Base-by-base conservation (phyloP, 2,888 invertebrate genomes). In the Chrysodeixis includens region DNA sequence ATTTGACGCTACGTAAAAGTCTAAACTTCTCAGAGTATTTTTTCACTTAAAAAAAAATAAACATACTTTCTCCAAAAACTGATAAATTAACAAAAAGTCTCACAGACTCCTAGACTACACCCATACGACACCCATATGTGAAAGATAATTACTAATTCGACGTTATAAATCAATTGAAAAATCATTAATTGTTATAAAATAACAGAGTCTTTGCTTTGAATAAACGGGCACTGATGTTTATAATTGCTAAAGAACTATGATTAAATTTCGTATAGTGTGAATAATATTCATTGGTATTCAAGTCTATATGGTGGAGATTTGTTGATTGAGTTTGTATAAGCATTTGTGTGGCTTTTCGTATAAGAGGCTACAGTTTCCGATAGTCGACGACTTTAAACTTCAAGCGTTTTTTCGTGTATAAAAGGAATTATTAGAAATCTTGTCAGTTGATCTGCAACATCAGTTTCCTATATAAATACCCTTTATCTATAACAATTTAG, bases 161-260 rank as follows among this genome's bases (percentile, higher is more conserved):
- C 8, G 72, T 72, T 69, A 78, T 86, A 83, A 84, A 86, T 86
- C 84, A 84, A 75, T 78, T 79, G 62, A 66, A 68, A 78, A 78
- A 71, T 79, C 77, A 79, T 84, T 84, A 83, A 83, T 81, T 79
- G 74, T 76, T 73, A 72, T 62, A 75, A 78, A 78, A 71, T 79
- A 80, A 79, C 76, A 79, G 57, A 77, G 78, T 71, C 68, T 72
- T 79, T 69, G 70, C 66, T 71, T 76, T 62, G 56, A 59, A 71
- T 82, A 82, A 82, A 78, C 68, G 76, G 81, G 76, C 74, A 70
- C 64, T 56, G 67, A 74, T 62, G 40, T 66, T 58, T 51, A 55
- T 74, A 79, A 79, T 79, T 74, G 79, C 68, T 75, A 7, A 2
- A 32, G 26, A 56, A 51, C 54, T 82, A 32, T 77, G 66, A 77